Evolutionary conservation across 1,140 invertebrate species (phyloP), one percentile per base, ranked within the genome.

Genomic region (Pachypeltis micranthus): DNA sequence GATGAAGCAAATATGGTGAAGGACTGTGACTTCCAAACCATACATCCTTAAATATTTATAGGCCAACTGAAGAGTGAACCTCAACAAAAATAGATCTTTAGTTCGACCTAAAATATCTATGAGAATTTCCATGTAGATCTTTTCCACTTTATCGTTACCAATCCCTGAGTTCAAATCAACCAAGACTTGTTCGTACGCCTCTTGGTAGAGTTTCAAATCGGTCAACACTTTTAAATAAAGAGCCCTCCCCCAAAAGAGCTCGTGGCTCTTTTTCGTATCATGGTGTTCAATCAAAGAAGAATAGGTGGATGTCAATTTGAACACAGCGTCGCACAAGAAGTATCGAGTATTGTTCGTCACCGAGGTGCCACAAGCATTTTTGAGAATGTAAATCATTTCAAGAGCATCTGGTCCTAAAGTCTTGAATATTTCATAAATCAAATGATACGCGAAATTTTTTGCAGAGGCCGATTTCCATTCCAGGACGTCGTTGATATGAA

Each of bases 171-270:
- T 51, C 47, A 51, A 51, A 51, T 51, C 47, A 4, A 51, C 47
- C 47, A 51, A 51, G 4, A 51, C 47, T 21, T 51, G 47, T 21
- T 10, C 47, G 23, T 14, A 51, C 7, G 47, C 47, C 19, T 51
- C 47, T 21, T 51, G 47, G 47, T 51, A 51, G 12, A 51, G 19
- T 51, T 51, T 51, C 47, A 51, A 21, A 21, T 51, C 7, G 7
- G 47, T 51, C 47, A 51, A 51, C 47, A 51, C 47, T 51, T 21
- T 51, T 21, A 51, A 51, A 21, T 51, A 51, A 10, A 51, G 47
- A 21, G 23, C 7, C 19, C 47, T 51, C 19, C 47, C 47, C 47
- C 47, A 51, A 21, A 14, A 14, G 4, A 14, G 47, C 19, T 14
- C 12, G 4, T 10, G 4, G 4, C 47, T 21, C 4, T 4, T 10